Percentiles rank a stretch among this genome's conserved stretches.
Conservation (phyloP, 2,113 vertebrate genomes). For the Ammodytes marinus region DNA sequence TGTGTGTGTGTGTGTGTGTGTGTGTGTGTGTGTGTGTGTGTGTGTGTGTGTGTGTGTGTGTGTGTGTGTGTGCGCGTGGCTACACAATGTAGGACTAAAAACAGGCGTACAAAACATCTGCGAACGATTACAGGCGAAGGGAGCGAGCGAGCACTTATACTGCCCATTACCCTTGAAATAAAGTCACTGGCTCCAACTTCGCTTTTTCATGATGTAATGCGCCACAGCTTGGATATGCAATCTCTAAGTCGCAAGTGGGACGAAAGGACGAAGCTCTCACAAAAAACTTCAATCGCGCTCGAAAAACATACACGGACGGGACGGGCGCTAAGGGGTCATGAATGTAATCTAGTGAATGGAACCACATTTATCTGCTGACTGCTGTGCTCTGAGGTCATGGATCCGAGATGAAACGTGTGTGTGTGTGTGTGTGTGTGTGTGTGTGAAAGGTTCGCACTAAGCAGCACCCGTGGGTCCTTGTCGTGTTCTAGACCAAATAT, state of each 20-base stretch:
- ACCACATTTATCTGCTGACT: constrained; percentile 54
- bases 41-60: too few relatives aligned
- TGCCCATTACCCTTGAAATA: constrained; percentile 80
- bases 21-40: too few relatives aligned
- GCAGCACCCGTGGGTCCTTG: background rate
- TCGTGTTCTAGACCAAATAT: constrained; percentile 2
- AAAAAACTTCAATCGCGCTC: constrained; percentile 61
- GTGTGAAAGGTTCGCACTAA: too few relatives aligned
- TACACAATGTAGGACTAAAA: constrained; percentile 66
- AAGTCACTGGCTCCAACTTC: constrained; percentile 66
- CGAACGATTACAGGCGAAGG: constrained; percentile 77
- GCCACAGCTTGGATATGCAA: constrained; percentile 54
- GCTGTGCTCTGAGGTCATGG: constrained; percentile 40
- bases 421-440: too few relatives aligned
- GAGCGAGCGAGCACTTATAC: constrained; percentile 70
- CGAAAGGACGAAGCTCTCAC: constrained; percentile 38
- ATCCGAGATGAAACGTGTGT: constrained; percentile 18
- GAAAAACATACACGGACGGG: background rate
- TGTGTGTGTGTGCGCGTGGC: background rate
- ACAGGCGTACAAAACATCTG: constrained; percentile 82
- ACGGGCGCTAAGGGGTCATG: constrained; percentile 2
- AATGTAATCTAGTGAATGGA: constrained; percentile 40
- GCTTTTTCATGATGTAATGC: constrained; percentile 75
- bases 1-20: too few relatives aligned
- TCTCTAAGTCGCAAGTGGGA: constrained; percentile 54